Conservation (phyloP, 2,888 invertebrate genomes). For the Anthoptus insignis region DNA sequence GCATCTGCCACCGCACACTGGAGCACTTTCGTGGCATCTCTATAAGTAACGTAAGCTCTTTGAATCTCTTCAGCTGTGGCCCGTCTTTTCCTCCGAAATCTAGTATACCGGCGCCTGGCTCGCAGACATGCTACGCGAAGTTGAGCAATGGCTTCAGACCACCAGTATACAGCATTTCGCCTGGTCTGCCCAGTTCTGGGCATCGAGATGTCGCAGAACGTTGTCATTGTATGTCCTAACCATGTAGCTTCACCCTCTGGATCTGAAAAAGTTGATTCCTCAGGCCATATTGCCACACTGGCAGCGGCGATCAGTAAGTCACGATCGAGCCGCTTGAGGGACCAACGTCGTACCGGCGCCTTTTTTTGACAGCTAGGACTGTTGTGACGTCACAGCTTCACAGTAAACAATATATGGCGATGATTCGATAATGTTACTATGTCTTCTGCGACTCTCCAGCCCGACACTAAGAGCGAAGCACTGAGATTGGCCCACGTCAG, state of each 20-base stretch:
- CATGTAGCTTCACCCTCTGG: conserved; percentile 23
- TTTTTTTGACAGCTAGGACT: not conserved
- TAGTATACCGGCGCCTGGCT: conserved; percentile 28
- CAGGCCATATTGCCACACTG: not conserved
- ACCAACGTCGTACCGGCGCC: not conserved
- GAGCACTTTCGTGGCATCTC: not conserved
- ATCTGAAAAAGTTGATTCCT: not conserved
- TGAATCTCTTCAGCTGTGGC: not conserved
- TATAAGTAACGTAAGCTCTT: not conserved
- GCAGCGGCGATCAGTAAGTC: not conserved
- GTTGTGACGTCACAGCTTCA: conserved; percentile 7
- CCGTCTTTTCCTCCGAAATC: conserved; percentile 21
- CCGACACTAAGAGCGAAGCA: conserved; percentile 13
- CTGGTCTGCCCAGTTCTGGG: not conserved
- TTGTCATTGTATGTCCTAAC: conserved; percentile 29
- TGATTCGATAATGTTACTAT: conserved; percentile 38
- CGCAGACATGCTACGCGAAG: conserved; percentile 21
- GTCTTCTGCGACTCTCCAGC: conserved; percentile 39
- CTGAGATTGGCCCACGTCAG: conserved; percentile 1
- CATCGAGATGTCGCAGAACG: conserved; percentile 38
- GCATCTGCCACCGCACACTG: not conserved
- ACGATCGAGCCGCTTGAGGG: not conserved
- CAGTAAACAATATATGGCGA: no score
- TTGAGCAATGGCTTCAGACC: conserved; percentile 25
- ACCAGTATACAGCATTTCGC: conserved; percentile 34